These are phyloP conservation scores for Phrynosoma platyrhinos DNA, from an alignment of 2,113 vertebrate species.

Conservation along the genomic window DNA sequence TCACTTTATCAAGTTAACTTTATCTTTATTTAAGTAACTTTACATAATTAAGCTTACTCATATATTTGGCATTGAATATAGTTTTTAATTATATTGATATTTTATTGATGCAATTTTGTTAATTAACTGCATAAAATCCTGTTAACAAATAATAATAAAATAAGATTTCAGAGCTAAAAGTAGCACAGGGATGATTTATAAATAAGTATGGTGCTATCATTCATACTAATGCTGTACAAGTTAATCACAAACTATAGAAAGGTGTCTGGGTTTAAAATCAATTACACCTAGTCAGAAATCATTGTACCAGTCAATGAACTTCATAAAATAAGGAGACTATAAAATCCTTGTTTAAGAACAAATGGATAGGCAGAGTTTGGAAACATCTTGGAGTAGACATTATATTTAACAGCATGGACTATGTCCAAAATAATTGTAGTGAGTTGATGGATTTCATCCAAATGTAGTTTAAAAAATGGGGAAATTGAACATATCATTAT, in stretches of 20 bases:
- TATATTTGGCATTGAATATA: neutral
- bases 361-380: neutral
- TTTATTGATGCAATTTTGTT: neutral
- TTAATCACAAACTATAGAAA: neutral
- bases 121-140: neutral
- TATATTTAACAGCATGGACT: neutral
- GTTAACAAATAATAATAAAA: neutral
- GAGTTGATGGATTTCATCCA: neutral
- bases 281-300: neutral
- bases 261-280: neutral
- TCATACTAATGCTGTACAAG: neutral
- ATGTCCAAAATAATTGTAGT: neutral
- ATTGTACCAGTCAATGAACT: neutral
- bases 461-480: neutral
- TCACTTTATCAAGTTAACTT: neutral
- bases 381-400: neutral
- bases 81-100: neutral
- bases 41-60: too few species aligned
- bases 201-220: neutral
- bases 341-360: neutral
- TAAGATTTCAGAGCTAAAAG: neutral
- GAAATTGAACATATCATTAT: neutral
- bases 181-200: neutral
- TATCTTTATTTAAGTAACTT: neutral
- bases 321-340: neutral